Percentiles rank a stretch among this genome's conserved stretches.
These are phyloP conservation scores for Drosophila persimilis DNA, from an alignment of 1,140 invertebrate species.

Conservation along the genomic window DNA sequence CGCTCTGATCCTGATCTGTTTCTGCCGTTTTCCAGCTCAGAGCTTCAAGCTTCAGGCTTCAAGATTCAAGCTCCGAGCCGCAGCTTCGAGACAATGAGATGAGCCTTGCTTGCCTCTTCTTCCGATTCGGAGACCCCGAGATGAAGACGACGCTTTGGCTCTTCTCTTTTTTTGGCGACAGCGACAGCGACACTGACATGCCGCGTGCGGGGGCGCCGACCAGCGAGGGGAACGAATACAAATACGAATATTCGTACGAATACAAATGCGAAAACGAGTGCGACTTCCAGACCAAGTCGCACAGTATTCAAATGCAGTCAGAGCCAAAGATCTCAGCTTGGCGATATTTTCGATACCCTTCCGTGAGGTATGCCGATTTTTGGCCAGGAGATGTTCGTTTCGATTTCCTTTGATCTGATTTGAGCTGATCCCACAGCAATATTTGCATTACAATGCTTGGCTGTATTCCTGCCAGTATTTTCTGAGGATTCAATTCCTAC, in stretches of 20 bases:
- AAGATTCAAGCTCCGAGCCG: slow-evolving; percentile 17
- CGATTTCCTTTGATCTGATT: slow-evolving; percentile 17
- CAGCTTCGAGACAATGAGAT: slow-evolving; percentile 44
- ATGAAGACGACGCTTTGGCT: slow-evolving; percentile 77
- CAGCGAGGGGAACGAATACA: slow-evolving; percentile 5
- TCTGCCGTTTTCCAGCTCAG: slow-evolving; percentile 40
- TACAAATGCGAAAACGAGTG: slow-evolving; percentile 30
- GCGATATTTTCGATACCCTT: slow-evolving; percentile 12
- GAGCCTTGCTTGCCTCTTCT: slow-evolving; percentile 7
- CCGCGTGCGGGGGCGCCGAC: slow-evolving; percentile 4
- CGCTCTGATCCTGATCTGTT: slow-evolving; percentile 25
- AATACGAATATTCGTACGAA: slow-evolving; percentile 2
- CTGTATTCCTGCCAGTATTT: too few relatives aligned
- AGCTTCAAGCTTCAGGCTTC: slow-evolving; percentile 7
- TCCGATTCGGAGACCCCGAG: slow-evolving; percentile 32
- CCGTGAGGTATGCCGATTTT: too few relatives aligned
- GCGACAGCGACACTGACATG: slow-evolving; percentile 65
- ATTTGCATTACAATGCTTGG: too few relatives aligned
- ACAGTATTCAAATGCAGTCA: slow-evolving; percentile 69
- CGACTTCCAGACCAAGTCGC: slow-evolving; percentile 21
- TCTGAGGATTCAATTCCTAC: too few relatives aligned
- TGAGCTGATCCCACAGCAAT: background rate
- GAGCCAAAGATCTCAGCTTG: slow-evolving; percentile 49
- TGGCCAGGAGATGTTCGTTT: too few relatives aligned
- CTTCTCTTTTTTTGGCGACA: slow-evolving; percentile 59